Conservation (phyloP, 2,888 invertebrate species). For the Monoplex corrugatus region DNA sequence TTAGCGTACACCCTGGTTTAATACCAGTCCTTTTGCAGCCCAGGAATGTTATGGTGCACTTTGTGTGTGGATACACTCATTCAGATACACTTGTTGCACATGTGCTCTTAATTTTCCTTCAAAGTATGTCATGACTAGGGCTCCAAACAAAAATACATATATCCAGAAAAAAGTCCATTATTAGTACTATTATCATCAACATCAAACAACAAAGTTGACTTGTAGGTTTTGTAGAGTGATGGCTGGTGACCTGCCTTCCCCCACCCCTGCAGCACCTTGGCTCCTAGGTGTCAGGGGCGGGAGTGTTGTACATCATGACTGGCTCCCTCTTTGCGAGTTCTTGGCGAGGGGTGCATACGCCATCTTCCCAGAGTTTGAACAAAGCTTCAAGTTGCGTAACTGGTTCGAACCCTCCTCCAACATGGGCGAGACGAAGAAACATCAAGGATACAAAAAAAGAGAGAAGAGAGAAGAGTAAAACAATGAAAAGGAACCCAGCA, state of each 20-base stretch:
- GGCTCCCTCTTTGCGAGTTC: background rate
- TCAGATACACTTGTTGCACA: too few species aligned
- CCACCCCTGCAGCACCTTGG: background rate
- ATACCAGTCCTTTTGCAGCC: too few species aligned
- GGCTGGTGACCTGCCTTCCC: background rate
- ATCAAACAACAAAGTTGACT: background rate
- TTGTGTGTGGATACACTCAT: too few species aligned
- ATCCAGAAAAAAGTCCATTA: background rate
- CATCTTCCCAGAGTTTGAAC: conserved; percentile 44
- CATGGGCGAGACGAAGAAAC: background rate
- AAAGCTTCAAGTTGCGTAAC: conserved; percentile 44
- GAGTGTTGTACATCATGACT: background rate
- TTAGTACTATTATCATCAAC: background rate
- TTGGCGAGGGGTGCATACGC: background rate
- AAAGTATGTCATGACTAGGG: background rate
- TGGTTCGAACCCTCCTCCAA: conserved; percentile 37
- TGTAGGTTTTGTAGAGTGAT: background rate
- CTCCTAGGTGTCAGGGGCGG: background rate
- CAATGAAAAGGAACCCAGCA: background rate
- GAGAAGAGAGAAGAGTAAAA: background rate
- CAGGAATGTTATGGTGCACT: too few species aligned
- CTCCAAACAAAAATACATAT: background rate
- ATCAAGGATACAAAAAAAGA: background rate
- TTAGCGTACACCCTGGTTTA: too few species aligned
- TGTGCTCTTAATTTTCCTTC: too few species aligned